phyloP scores from a whole-genome alignment of 2,797 vertebrate genomes.

The Champsocephalus esox region DNA sequence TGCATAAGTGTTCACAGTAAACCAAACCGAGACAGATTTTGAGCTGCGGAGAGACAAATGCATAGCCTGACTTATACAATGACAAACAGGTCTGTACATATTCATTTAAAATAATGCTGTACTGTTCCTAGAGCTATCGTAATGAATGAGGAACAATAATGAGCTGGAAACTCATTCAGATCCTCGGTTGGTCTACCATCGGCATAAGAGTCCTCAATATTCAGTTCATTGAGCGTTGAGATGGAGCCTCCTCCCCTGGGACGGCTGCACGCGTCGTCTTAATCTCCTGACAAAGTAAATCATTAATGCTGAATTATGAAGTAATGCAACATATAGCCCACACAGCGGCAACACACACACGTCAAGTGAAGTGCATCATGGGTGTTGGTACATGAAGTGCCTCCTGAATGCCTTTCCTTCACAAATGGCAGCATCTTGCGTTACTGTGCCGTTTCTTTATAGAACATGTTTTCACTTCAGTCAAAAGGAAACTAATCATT shows the following conservation, averaged over 20 bases:
- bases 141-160: neutral
- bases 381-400: neutral
- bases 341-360: neutral
- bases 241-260: constrained; percentile 39
- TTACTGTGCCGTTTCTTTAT: neutral
- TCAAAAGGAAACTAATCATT: neutral
- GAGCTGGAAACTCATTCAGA: constrained; percentile 3
- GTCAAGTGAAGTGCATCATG: constrained; percentile 8
- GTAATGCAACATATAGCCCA: neutral
- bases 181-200: neutral
- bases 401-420: constrained; percentile 20
- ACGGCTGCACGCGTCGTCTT: constrained; percentile 48
- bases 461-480: neutral
- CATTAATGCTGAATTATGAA: constrained; percentile 73
- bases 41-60: neutral
- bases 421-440: neutral
- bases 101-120: neutral
- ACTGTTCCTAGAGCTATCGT: neutral
- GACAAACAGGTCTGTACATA: neutral
- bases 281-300: constrained; percentile 71
- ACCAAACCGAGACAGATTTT: neutral
- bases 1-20: too few species aligned
- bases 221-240: neutral
- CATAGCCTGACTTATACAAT: neutral
- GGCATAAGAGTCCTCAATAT: neutral